phyloP scores from a whole-genome alignment of 2,888 invertebrate species.

The Hypercompe scribonia region DNA sequence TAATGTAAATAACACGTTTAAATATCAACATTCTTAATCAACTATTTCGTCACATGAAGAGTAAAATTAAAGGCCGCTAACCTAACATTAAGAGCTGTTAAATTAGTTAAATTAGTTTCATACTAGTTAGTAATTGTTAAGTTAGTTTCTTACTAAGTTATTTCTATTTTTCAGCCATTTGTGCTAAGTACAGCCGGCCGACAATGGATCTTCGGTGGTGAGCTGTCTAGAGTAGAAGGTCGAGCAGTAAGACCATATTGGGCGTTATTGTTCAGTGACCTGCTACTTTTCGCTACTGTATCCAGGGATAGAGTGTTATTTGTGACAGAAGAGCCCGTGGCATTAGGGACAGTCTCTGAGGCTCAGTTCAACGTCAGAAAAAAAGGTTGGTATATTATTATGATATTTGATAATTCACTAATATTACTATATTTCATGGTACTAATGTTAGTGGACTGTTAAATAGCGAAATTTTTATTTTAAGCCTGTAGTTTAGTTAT shows the following conservation, averaged over 20 bases:
- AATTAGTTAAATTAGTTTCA: too few species aligned
- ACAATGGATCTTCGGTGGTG: constrained; percentile 96
- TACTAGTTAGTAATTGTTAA: too few species aligned
- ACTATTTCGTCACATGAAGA: too few species aligned
- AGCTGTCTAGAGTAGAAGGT: constrained; percentile 93
- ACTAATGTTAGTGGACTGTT: too few species aligned
- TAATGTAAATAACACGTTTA: too few species aligned
- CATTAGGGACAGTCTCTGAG: constrained; percentile 92
- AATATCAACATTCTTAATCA: too few species aligned
- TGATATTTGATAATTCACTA: not conserved
- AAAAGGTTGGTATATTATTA: constrained; percentile 86
- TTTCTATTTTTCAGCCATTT: constrained; percentile 88
- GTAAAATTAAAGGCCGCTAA: too few species aligned
- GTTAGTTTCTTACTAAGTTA: not conserved
- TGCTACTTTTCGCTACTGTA: constrained; percentile 94
- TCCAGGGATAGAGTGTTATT: constrained; percentile 95
- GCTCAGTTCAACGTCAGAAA: constrained; percentile 95
- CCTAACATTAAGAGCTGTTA: too few species aligned
- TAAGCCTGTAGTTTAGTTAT: not conserved
- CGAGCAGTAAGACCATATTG: constrained; percentile 93
- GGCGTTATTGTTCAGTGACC: constrained; percentile 94
- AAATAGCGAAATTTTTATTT: not conserved
- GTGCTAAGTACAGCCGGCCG: constrained; percentile 93
- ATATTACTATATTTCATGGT: too few species aligned
- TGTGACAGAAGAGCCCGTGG: constrained; percentile 94